phyloP scores from a whole-genome alignment of 2,888 invertebrate genomes.

The Dorcus parallelipipedus region DNA sequence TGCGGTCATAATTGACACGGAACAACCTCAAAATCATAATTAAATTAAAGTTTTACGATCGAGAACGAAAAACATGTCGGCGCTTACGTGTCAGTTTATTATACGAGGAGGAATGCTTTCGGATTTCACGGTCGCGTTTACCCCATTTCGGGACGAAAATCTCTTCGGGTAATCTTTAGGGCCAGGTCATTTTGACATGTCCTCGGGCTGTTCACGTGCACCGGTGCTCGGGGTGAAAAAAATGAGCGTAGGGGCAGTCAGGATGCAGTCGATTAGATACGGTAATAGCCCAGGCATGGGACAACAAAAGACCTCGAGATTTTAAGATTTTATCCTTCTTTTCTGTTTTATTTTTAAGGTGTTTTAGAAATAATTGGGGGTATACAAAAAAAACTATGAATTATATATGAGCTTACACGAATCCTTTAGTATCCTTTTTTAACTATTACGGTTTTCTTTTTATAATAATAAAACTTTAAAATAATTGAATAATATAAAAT shows the following conservation, averaged over 20 bases:
- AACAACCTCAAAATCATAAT: too few relatives aligned
- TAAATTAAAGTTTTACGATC: too few relatives aligned
- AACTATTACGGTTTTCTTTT: too few relatives aligned
- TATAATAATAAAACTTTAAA: too few relatives aligned
- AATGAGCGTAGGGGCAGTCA: constrained; percentile 20
- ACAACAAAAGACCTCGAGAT: constrained; percentile 7
- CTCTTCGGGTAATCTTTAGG: not conserved
- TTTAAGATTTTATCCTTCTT: constrained; percentile 3
- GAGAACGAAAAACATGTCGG: too few relatives aligned
- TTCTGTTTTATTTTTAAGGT: not conserved
- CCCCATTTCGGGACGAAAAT: not conserved
- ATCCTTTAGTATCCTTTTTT: too few relatives aligned
- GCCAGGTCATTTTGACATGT: constrained; percentile 12
- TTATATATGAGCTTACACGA: too few relatives aligned
- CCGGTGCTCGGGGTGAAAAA: not conserved
- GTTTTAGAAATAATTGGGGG: not conserved
- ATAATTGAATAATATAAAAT: too few relatives aligned
- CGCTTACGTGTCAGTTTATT: too few relatives aligned
- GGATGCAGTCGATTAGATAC: constrained; percentile 46
- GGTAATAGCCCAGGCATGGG: constrained; percentile 30
- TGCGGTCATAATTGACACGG: too few relatives aligned
- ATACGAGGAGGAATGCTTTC: too few relatives aligned
- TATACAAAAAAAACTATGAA: too few relatives aligned
- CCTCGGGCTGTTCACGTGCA: constrained; percentile 14
- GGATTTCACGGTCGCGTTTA: not conserved